Percentiles rank a stretch among this genome's conserved stretches.
phyloP scores from a whole-genome alignment of 1,140 invertebrate genomes.

The Heliconius nattereri region DNA sequence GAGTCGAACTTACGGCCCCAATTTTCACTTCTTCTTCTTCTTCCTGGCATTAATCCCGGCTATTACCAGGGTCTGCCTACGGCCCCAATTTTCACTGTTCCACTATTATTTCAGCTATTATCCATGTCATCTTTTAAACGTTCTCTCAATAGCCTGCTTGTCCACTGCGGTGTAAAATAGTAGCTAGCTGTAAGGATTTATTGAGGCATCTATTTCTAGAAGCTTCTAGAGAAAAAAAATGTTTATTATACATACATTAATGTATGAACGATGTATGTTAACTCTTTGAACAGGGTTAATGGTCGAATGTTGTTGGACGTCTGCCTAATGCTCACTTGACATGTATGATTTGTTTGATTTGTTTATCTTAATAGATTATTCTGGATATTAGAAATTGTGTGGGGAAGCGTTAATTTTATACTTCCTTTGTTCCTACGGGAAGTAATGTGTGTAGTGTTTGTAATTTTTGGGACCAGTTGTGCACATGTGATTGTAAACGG shows the following conservation, averaged over 20 bases:
- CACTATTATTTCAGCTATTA: slow-evolving; percentile 17
- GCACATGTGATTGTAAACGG: too few relatives aligned
- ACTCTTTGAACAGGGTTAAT: slow-evolving; percentile 56
- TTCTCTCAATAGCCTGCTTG: slow-evolving; percentile 1
- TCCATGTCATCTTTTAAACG: slow-evolving; percentile 29
- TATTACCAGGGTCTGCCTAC: too few relatives aligned
- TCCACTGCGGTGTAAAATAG: slow-evolving; percentile 25
- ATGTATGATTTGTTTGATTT: slow-evolving; percentile 50
- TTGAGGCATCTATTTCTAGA: slow-evolving; percentile 28
- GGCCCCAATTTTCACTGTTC: too few relatives aligned
- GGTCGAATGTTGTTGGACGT: slow-evolving; percentile 54
- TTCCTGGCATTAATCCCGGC: too few relatives aligned
- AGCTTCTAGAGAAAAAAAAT: slow-evolving; percentile 17
- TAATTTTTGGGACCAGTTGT: too few relatives aligned
- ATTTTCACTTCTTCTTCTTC: too few relatives aligned
- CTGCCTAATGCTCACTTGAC: slow-evolving; percentile 64
- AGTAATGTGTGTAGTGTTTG: background rate
- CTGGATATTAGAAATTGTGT: background rate
- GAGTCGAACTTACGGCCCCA: too few relatives aligned
- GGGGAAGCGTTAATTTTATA: background rate
- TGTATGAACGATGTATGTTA: slow-evolving; percentile 48
- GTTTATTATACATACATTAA: slow-evolving; percentile 48
- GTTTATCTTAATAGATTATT: background rate
- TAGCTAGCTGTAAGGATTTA: slow-evolving; percentile 20
- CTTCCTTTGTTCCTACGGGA: background rate